These are phyloP conservation scores for Drosophila rubida DNA, from an alignment of 2,888 invertebrate genomes.

Conservation along the genomic window DNA sequence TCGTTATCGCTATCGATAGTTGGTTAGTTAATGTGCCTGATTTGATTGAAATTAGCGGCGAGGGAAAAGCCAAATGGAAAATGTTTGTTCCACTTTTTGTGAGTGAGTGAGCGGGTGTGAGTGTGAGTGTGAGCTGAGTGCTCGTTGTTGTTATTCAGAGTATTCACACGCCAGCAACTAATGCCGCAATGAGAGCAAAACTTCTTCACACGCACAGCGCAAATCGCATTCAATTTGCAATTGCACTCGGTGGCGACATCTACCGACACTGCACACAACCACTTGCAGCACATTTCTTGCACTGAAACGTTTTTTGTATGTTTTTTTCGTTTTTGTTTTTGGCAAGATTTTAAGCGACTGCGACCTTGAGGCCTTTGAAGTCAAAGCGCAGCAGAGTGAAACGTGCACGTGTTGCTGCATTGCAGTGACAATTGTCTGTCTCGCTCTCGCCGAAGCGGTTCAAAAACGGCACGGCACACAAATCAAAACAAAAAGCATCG, in stretches of 20 bases:
- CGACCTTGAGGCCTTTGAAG: conserved; percentile 49
- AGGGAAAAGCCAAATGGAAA: conserved; percentile 45
- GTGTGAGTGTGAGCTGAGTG: neutral
- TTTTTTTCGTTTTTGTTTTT: conserved; percentile 8
- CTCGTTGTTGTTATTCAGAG: conserved; percentile 11
- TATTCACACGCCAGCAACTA: conserved; percentile 38
- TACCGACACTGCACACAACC: conserved; percentile 25
- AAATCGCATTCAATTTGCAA: conserved; percentile 27
- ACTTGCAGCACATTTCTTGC: conserved; percentile 19
- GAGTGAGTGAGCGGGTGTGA: neutral
- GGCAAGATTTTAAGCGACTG: conserved; percentile 6
- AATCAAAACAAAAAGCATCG: conserved; percentile 48
- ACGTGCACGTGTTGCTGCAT: conserved; percentile 42
- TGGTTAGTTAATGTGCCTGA: conserved; percentile 3
- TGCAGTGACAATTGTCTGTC: neutral
- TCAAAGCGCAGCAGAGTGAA: conserved; percentile 42
- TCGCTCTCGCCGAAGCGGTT: neutral
- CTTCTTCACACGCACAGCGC: conserved; percentile 42
- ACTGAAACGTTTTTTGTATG: neutral
- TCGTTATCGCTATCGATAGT: conserved; percentile 4
- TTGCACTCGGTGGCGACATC: conserved; percentile 46
- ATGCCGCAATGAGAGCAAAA: conserved; percentile 39
- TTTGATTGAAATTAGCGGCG: conserved; percentile 24
- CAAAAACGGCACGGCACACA: neutral
- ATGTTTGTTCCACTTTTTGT: conserved; percentile 29